These are phyloP conservation scores for Ferrisia virgata DNA, from an alignment of 2,888 invertebrate species.

Conservation along the genomic window DNA sequence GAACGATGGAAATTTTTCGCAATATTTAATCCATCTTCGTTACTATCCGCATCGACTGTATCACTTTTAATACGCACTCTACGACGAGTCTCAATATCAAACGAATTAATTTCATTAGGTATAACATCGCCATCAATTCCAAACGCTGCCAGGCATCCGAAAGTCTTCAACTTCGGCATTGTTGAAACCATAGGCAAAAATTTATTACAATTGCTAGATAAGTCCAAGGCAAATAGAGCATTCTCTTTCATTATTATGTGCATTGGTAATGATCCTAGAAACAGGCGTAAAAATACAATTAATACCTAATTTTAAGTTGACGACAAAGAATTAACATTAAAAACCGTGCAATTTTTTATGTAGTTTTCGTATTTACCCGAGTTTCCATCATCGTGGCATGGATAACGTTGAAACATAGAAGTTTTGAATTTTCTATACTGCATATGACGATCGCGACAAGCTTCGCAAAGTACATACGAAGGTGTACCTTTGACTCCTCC, in stretches of 20 bases:
- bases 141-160: conserved; percentile 62
- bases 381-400: background rate
- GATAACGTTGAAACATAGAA: background rate
- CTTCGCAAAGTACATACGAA: conserved; percentile 91
- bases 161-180: conserved; percentile 60
- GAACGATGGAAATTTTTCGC: conserved; percentile 68
- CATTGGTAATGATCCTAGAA: conserved; percentile 37
- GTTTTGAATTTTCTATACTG: conserved; percentile 19
- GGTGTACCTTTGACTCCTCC: conserved; percentile 75
- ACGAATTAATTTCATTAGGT: conserved; percentile 14
- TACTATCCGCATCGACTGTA: background rate
- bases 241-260: conserved; percentile 85
- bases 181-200: conserved; percentile 58
- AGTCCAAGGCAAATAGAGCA: conserved; percentile 86
- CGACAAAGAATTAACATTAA: background rate
- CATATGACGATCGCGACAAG: conserved; percentile 59
- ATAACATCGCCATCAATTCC: conserved; percentile 53
- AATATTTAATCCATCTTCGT: background rate
- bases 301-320: too few relatives aligned
- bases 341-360: background rate
- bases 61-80: background rate
- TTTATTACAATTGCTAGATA: conserved; percentile 63
- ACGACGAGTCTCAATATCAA: background rate
- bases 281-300: background rate
- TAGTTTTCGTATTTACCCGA: background rate